These are phyloP conservation scores for Aethina tumida DNA, from an alignment of 1,140 invertebrate species.

Conservation along the genomic window DNA sequence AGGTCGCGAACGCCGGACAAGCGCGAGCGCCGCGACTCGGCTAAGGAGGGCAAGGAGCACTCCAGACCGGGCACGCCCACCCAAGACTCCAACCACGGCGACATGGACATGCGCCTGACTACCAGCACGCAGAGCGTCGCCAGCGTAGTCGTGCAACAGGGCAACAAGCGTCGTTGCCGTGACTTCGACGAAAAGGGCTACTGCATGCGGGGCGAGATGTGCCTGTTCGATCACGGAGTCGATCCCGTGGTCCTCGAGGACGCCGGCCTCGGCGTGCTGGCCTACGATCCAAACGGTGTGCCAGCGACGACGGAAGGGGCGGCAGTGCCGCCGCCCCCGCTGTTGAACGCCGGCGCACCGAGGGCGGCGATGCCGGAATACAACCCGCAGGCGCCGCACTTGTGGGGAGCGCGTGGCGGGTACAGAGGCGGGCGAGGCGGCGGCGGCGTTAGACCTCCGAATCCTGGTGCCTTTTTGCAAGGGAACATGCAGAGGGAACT, in stretches of 20 bases:
- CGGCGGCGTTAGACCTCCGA: constrained; percentile 21
- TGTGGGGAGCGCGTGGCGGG: constrained; percentile 43
- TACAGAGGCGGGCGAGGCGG: constrained; percentile 32
- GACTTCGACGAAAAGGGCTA: constrained; percentile 67
- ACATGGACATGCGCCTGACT: constrained; percentile 46
- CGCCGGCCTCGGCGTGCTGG: constrained; percentile 49
- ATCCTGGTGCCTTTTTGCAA: no score
- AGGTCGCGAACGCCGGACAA: constrained; percentile 22
- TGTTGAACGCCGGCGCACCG: constrained; percentile 29
- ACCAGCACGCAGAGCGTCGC: constrained; percentile 46
- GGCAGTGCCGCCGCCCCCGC: constrained; percentile 26
- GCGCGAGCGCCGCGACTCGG: constrained; percentile 17
- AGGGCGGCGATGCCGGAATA: constrained; percentile 47
- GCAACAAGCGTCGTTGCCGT: constrained; percentile 50
- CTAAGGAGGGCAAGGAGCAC: constrained; percentile 14
- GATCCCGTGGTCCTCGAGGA: constrained; percentile 92
- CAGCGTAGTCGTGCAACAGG: constrained; percentile 37
- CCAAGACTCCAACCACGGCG: constrained; percentile 51
- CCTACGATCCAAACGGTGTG: constrained; percentile 43
- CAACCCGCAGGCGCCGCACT: constrained; percentile 79
- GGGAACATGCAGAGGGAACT: constrained; percentile 44
- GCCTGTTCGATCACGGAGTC: constrained; percentile 88
- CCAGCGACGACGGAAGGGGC: constrained; percentile 18
- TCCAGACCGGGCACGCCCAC: constrained; percentile 42
- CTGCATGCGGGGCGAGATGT: constrained; percentile 90